Percentiles rank a stretch among this genome's conserved stretches.
Evolutionary conservation across 2,888 invertebrate species (phyloP).

Genomic region (Branchipolynoe longqiensis): DNA sequence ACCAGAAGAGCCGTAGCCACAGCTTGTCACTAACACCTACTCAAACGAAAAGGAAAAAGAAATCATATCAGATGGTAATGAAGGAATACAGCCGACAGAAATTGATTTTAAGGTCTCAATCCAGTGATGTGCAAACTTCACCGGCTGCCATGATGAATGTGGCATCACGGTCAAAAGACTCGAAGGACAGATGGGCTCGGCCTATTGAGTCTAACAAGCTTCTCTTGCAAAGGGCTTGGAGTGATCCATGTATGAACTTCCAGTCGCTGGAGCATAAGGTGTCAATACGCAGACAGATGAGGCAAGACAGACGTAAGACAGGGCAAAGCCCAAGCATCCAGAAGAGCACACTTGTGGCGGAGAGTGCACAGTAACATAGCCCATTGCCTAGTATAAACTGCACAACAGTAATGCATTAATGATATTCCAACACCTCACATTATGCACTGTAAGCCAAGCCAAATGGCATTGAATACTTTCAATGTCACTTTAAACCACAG

Average conservation of each 20-base stretch:
- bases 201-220: neutral
- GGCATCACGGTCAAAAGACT: neutral
- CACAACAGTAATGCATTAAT: no score
- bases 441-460: no score
- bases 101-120: neutral
- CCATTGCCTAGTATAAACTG: no score
- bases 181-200: neutral
- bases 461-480: no score
- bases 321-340: no score
- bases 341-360: no score
- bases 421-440: no score
- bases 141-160: neutral
- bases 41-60: constrained; percentile 6
- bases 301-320: neutral
- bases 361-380: no score
- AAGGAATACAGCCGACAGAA: neutral
- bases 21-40: constrained; percentile 22
- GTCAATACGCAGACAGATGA: neutral
- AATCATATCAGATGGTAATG: neutral
- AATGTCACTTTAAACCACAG: no score
- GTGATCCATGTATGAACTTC: constrained; percentile 39
- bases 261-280: constrained; percentile 23
- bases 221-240: constrained; percentile 9
- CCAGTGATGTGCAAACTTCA: neutral
- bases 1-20: neutral